phyloP scores from a whole-genome alignment of 2,113 vertebrate species.

The Spizaetus ornatus region DNA sequence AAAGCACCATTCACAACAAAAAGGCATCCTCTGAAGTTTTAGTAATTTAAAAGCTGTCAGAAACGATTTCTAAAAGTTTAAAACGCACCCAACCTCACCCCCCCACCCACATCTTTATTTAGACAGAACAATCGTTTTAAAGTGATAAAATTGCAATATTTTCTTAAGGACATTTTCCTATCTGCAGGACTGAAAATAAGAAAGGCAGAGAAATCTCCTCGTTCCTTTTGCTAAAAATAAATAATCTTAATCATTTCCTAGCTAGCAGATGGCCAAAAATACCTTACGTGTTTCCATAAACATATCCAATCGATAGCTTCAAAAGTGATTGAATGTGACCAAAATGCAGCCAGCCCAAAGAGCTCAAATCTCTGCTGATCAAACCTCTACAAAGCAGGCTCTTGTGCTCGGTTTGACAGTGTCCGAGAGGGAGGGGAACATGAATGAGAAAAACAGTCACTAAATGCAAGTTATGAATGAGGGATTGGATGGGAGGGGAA shows the following conservation, averaged over 20 bases:
- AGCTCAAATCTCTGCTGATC: not conserved
- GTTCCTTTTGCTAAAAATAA: not conserved
- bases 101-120: not conserved
- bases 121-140: not conserved
- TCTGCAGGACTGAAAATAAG: not conserved
- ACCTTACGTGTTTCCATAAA: constrained; percentile 31
- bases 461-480: constrained; percentile 53
- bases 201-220: not conserved
- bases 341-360: not conserved
- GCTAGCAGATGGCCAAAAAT: constrained; percentile 22
- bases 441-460: constrained; percentile 54
- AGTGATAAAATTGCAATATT: not conserved
- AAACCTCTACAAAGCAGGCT: constrained; percentile 38
- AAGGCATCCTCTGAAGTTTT: not conserved
- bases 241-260: not conserved
- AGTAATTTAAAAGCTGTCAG: not conserved
- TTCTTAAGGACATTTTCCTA: not conserved
- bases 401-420: constrained; percentile 47
- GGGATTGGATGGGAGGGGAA: not conserved
- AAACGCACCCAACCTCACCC: not conserved
- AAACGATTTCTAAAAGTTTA: constrained; percentile 36
- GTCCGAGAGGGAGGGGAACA: constrained; percentile 13
- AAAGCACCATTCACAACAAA: not conserved
- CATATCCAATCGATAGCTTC: constrained; percentile 25
- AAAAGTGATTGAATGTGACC: constrained; percentile 23